These are phyloP conservation scores for Panonychus citri DNA, from an alignment of 1,140 invertebrate species.

Conservation along the genomic window DNA sequence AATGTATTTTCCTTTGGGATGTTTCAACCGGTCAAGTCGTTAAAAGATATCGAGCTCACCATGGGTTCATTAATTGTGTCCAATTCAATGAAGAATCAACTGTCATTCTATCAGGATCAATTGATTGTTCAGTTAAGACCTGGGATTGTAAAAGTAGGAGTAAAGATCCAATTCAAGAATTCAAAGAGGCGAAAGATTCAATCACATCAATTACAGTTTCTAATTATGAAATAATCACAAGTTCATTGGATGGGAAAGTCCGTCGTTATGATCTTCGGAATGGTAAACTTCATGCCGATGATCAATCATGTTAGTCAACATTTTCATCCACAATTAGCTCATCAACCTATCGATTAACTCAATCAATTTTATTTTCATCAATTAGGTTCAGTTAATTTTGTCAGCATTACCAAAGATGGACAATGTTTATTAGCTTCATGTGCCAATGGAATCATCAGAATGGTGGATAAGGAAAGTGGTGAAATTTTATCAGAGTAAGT, in stretches of 20 bases:
- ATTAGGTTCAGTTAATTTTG: slow-evolving; percentile 12
- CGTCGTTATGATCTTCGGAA: slow-evolving; percentile 70
- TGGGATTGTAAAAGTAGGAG: slow-evolving; percentile 59
- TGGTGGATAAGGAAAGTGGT: slow-evolving; percentile 70
- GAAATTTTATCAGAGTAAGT: slow-evolving; percentile 44
- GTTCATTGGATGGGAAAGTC: slow-evolving; percentile 66
- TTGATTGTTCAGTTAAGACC: slow-evolving; percentile 68
- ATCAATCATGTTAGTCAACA: neutral
- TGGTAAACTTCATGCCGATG: slow-evolving; percentile 25
- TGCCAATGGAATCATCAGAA: slow-evolving; percentile 48
- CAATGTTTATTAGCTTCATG: slow-evolving; percentile 65
- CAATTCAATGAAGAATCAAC: slow-evolving; percentile 82
- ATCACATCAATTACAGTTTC: slow-evolving; percentile 62
- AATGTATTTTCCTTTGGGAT: slow-evolving; percentile 72
- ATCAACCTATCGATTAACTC: too few relatives aligned
- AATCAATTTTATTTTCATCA: too few relatives aligned
- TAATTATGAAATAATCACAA: slow-evolving; percentile 68
- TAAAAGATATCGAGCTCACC: slow-evolving; percentile 59
- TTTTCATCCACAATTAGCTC: too few relatives aligned
- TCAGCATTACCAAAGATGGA: slow-evolving; percentile 51
- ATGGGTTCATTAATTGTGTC: slow-evolving; percentile 61
- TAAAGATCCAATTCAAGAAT: slow-evolving; percentile 46
- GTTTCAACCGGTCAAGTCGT: slow-evolving; percentile 56
- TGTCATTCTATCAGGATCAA: slow-evolving; percentile 62
- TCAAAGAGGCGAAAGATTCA: slow-evolving; percentile 78